These are phyloP conservation scores for Oscheius sp. DNA, from an alignment of 2,888 invertebrate genomes.

Conservation along the genomic window DNA sequence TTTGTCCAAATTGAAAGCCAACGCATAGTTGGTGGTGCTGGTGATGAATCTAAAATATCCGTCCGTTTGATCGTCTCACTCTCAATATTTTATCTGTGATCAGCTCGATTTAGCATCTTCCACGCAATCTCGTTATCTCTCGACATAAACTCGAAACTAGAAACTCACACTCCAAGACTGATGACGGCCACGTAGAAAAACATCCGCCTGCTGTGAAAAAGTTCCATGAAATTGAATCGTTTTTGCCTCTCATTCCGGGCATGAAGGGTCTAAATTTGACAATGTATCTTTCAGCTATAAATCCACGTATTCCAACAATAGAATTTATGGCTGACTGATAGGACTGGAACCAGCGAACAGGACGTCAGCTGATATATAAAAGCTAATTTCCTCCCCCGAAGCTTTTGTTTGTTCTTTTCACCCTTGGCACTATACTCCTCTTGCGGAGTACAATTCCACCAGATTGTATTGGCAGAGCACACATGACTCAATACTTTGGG, in stretches of 20 bases:
- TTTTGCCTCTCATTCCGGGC: constrained; percentile 38
- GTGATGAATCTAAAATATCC: constrained; percentile 52
- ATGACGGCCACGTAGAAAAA: constrained; percentile 51
- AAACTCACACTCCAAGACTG: constrained; percentile 44
- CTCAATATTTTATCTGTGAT: not conserved
- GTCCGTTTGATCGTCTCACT: too few relatives aligned
- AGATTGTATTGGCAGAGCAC: constrained; percentile 3
- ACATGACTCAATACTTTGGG: not conserved
- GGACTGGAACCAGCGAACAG: not conserved
- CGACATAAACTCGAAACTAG: constrained; percentile 11
- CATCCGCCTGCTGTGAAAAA: constrained; percentile 60
- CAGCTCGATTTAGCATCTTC: not conserved
- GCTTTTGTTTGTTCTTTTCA: not conserved
- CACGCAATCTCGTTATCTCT: not conserved
- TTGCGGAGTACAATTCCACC: not conserved
- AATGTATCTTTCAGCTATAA: not conserved
- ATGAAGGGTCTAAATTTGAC: constrained; percentile 44
- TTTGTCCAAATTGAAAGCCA: constrained; percentile 64
- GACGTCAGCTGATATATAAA: not conserved
- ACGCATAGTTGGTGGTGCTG: constrained; percentile 61
- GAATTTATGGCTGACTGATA: not conserved
- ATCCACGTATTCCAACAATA: not conserved
- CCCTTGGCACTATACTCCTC: not conserved
- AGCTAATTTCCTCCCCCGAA: not conserved
- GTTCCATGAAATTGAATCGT: constrained; percentile 49